Evolutionary conservation across 2,888 invertebrate species (phyloP).

Genomic region (Diaprepes abbreviatus): DNA sequence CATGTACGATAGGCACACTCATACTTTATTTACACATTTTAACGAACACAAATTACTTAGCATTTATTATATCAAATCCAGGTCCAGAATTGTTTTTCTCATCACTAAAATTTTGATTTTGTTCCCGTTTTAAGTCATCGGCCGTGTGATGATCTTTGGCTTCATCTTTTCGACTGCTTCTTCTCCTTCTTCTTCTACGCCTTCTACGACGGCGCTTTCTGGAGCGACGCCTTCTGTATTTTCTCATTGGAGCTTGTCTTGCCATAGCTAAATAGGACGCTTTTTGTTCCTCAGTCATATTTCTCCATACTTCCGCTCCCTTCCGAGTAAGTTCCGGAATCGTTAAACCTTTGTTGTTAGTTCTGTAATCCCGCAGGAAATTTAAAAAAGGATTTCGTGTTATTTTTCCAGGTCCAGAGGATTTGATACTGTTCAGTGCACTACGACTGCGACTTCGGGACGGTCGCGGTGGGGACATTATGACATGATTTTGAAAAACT

Average conservation of each 20-base stretch:
- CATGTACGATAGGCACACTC: neutral
- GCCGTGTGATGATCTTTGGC: neutral
- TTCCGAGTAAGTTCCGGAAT: constrained; percentile 47
- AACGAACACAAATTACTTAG: neutral
- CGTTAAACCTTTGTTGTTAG: constrained; percentile 42
- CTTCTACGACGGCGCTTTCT: neutral
- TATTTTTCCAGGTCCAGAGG: constrained; percentile 40
- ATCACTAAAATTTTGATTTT: too few relatives aligned
- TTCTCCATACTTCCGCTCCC: constrained; percentile 53
- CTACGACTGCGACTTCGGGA: neutral
- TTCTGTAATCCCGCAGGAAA: constrained; percentile 54
- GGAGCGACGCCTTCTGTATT: constrained; percentile 11
- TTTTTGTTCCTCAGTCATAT: constrained; percentile 53
- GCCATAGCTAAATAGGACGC: constrained; percentile 52
- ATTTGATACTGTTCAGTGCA: neutral
- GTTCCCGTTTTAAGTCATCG: too few relatives aligned
- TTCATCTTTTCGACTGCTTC: neutral
- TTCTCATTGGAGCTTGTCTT: constrained; percentile 44
- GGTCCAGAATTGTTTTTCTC: neutral
- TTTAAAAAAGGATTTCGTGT: constrained; percentile 56
- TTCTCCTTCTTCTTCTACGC: constrained; percentile 3
- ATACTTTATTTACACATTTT: neutral
- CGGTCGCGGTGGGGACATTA: neutral
- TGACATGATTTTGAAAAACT: neutral
- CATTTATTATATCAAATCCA: neutral